Evolutionary conservation across 2,797 vertebrate genomes (phyloP).

Genomic region (Cossypha caffra): DNA sequence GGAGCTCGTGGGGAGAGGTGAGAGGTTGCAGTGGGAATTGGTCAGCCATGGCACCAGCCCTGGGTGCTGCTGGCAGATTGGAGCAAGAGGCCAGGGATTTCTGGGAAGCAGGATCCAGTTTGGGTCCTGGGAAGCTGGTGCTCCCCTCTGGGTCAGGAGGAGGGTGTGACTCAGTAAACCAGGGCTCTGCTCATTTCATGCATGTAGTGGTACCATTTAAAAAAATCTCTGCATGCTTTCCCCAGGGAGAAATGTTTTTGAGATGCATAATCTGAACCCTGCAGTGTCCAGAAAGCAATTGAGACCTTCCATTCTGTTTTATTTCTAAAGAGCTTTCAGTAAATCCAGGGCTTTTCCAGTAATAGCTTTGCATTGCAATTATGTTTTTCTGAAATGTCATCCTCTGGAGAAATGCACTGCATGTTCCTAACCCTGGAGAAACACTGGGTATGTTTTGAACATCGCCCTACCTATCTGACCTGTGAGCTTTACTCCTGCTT

Average conservation of each 20-base stretch:
- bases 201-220: fast-evolving
- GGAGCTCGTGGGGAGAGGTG: neutral
- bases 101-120: neutral
- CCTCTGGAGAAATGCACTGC: neutral
- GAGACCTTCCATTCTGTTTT: neutral
- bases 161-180: neutral
- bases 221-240: neutral
- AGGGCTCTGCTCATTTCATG: neutral
- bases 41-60: neutral
- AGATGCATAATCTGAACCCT: neutral
- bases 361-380: neutral
- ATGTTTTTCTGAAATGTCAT: neutral
- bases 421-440: neutral
- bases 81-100: neutral
- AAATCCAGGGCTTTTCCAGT: neutral
- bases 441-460: neutral
- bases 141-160: neutral
- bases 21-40: neutral
- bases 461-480: neutral
- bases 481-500: neutral
- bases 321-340: neutral
- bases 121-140: neutral
- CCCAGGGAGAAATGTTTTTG: neutral
- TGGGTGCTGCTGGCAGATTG: neutral
- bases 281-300: neutral